Conservation (phyloP, 2,888 invertebrate genomes). For the Cepaea hortensis region DNA sequence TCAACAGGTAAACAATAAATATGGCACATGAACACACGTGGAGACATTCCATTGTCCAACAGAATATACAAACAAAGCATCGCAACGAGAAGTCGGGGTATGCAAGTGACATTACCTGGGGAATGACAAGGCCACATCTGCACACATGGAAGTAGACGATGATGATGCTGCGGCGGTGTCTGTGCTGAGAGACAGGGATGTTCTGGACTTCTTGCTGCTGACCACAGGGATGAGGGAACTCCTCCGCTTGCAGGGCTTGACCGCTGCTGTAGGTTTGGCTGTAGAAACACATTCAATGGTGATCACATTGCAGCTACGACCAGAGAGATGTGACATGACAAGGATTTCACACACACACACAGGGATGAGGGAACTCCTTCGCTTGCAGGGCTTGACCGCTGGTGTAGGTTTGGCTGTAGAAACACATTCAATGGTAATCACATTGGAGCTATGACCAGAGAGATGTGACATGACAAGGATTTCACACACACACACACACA, state of each 20-base stretch:
- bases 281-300: background rate
- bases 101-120: conserved; percentile 13
- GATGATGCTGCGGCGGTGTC: background rate
- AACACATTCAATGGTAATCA: background rate
- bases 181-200: background rate
- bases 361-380: conserved; percentile 15
- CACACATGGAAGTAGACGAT: background rate
- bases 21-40: no score
- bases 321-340: no score
- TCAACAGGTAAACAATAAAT: no score
- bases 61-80: no score
- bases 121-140: background rate
- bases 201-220: background rate
- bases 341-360: background rate
- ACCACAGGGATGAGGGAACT: conserved; percentile 1
- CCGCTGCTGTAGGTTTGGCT: conserved; percentile 30
- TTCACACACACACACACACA: background rate
- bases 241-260: conserved; percentile 27
- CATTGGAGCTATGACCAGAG: no score
- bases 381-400: conserved; percentile 25
- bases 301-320: no score
- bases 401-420: conserved; percentile 22
- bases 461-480: no score
- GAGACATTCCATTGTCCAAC: no score
- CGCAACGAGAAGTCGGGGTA: no score